Conservation (phyloP, 2,888 invertebrate species). For the Diabrotica balteata region DNA sequence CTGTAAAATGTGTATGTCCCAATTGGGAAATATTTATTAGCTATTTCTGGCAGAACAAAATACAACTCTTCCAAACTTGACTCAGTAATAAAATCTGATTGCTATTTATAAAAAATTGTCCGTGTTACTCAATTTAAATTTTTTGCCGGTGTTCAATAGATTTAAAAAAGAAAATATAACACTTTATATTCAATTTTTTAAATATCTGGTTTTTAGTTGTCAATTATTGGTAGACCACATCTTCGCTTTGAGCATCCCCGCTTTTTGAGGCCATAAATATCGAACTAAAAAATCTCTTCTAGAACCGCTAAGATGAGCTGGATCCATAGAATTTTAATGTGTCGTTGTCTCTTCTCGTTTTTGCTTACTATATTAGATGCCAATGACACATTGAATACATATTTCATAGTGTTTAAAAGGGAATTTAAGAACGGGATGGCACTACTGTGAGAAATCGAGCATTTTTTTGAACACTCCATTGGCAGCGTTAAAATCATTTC, state of each 20-base stretch:
- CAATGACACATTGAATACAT: slow-evolving; percentile 49
- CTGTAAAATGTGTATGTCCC: too few species aligned
- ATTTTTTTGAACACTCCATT: slow-evolving; percentile 27
- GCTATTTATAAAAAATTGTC: too few species aligned
- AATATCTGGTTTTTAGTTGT: background rate
- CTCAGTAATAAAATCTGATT: too few species aligned
- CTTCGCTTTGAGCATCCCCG: background rate
- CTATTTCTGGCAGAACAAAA: too few species aligned
- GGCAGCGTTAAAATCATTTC: background rate
- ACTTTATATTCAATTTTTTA: too few species aligned
- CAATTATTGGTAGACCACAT: background rate
- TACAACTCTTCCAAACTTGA: too few species aligned
- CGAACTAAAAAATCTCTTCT: slow-evolving; percentile 17
- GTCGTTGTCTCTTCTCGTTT: slow-evolving; percentile 39
- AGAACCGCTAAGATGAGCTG: slow-evolving; percentile 19
- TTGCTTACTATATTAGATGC: slow-evolving; percentile 45
- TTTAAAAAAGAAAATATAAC: too few species aligned
- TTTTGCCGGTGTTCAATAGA: too few species aligned
- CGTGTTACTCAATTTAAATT: too few species aligned
- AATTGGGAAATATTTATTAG: too few species aligned
- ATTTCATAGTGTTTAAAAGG: slow-evolving; percentile 51
- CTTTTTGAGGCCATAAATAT: slow-evolving; percentile 28
- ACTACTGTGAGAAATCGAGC: slow-evolving; percentile 25
- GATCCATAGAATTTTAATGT: slow-evolving; percentile 41
- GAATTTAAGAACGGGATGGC: slow-evolving; percentile 30